phyloP scores from a whole-genome alignment of 2,113 vertebrate genomes.

The Papio anubis region DNA sequence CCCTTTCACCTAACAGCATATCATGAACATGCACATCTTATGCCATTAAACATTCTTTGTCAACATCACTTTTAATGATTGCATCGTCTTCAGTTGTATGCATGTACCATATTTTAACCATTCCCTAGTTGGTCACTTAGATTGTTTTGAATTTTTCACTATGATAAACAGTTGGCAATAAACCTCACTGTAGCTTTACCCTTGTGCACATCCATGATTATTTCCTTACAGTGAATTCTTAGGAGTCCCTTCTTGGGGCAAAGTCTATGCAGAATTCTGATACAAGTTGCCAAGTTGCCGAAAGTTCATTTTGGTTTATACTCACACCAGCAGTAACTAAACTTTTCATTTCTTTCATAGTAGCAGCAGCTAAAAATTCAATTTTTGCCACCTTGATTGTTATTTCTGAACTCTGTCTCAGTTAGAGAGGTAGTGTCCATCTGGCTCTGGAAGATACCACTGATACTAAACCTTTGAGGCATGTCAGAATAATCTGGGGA shows the following conservation, averaged over 20 bases:
- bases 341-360: not conserved
- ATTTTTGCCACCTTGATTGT: not conserved
- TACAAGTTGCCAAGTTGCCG: slow-evolving; percentile 7
- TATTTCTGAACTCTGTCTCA: not conserved
- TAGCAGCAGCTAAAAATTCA: not conserved
- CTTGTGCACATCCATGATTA: not conserved
- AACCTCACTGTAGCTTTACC: not conserved
- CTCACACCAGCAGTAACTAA: not conserved
- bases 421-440: not conserved
- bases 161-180: not conserved
- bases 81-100: not conserved
- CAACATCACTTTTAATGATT: not conserved
- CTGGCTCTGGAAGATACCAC: not conserved
- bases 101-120: not conserved
- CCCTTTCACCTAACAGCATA: not conserved
- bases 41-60: not conserved
- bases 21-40: not conserved
- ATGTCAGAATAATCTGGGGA: not conserved
- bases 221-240: slow-evolving; percentile 27
- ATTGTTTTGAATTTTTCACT: slow-evolving; percentile 34
- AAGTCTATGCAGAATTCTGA: slow-evolving; percentile 2
- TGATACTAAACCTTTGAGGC: not conserved
- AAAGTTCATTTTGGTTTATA: not conserved
- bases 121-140: not conserved
- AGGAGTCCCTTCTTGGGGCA: not conserved